Conservation (phyloP, 2,888 invertebrate species). For the Lissocephala sabroskyi region DNA sequence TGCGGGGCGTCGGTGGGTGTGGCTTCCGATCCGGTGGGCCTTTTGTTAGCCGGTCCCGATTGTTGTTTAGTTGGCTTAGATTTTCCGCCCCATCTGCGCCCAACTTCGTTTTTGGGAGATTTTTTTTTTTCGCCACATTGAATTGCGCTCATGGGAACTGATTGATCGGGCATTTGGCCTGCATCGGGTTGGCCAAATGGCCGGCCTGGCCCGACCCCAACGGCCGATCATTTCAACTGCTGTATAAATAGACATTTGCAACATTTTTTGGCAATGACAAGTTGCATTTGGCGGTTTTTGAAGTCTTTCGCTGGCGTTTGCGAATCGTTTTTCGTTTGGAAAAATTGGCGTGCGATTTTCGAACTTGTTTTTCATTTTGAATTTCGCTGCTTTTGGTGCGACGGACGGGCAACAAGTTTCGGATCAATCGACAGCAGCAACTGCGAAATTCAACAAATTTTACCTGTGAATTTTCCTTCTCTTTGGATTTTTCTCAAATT, state of each 20-base stretch:
- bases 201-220: conserved; percentile 33
- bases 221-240: conserved; percentile 17
- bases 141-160: conserved; percentile 65
- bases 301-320: conserved; percentile 16
- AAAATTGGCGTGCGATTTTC: conserved; percentile 49
- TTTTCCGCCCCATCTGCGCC: too few relatives aligned
- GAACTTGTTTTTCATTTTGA: conserved; percentile 46
- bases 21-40: conserved; percentile 45
- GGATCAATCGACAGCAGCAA: too few relatives aligned
- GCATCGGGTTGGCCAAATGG: too few relatives aligned
- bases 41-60: conserved; percentile 3
- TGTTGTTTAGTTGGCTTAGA: conserved; percentile 22
- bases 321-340: conserved; percentile 23
- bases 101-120: too few relatives aligned
- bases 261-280: conserved; percentile 60
- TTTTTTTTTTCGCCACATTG: conserved; percentile 33
- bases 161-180: conserved; percentile 53
- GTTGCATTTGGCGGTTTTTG: conserved; percentile 31
- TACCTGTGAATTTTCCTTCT: too few relatives aligned
- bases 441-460: too few relatives aligned
- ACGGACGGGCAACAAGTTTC: background rate
- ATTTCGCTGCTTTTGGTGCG: conserved; percentile 10
- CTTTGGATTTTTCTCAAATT: too few relatives aligned
- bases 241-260: conserved; percentile 50
- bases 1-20: conserved; percentile 31